Evolutionary conservation across 2,888 invertebrate species (phyloP), one percentile per base, ranked within the genome.

Genomic region (Latrodectus elegans): DNA sequence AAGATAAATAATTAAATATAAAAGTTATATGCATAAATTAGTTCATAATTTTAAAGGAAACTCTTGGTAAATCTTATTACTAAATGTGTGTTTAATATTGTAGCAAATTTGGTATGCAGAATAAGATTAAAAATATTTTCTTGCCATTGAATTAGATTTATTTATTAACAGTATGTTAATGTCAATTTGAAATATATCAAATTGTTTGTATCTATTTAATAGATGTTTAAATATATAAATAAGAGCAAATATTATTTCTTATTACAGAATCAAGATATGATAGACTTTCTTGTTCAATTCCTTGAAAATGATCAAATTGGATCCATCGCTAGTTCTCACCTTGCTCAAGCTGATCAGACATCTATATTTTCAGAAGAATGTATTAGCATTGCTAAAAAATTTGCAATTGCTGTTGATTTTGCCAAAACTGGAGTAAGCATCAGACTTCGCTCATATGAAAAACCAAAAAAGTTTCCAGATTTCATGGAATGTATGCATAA

Each of bases 221-320:
- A 6, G 6, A 38, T 6, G 0, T 38, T 38, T 4, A 38, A 38
- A 38, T 38, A 38, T 0, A 38, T 38, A 6, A 38, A 38, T 38
- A 6, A 38, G 4, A 38, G 38, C 38, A 38, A 38, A 4, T 2
- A 38, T 38, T 6, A 38, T 38, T 38, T 11, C 60, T 12, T 60
- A n/a, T 72, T 82, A 12, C 38, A 83, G 76, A 88, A 77, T 4
- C 15, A 17, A 12, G 84, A 90, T 65, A 89, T 90, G 88, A 79
- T 90, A 49, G 51, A 79, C n/a, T 90, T 90, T 68, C 84, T 90
- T 22, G 79, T 77, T 14, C 65, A 80, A 11, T 90, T 87, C 60
- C 83, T 90, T 11, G 77, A 89, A n/a, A 88, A 86, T 38, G 90
- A 90, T 72, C 89, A 89, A 72, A 87, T 90, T 22, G 90, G 90